phyloP scores from a whole-genome alignment of 2,888 invertebrate genomes.

The Trichopria drosophilae region DNA sequence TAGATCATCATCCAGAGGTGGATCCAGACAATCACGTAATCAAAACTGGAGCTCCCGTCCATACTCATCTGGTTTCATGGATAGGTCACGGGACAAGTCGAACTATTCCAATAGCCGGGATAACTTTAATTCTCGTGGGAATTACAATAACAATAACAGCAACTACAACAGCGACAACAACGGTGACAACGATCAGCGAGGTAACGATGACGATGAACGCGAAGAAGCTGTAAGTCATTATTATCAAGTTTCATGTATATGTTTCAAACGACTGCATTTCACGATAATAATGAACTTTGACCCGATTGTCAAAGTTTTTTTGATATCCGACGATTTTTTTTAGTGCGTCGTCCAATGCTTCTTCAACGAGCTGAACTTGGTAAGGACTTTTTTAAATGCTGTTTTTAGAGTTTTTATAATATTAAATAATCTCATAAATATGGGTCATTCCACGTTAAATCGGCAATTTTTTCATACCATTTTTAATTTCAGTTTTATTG shows the following conservation, averaged over 20 bases:
- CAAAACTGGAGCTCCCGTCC: not conserved
- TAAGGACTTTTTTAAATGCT: slow-evolving; percentile 49
- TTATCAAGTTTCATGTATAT: not conserved
- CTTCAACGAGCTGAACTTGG: slow-evolving; percentile 71
- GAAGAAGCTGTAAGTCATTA: slow-evolving; percentile 35
- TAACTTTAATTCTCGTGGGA: slow-evolving; percentile 3
- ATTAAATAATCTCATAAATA: not conserved
- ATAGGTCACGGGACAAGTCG: not conserved
- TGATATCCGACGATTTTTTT: slow-evolving; percentile 23
- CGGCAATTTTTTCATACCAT: slow-evolving; percentile 9
- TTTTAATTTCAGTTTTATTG: no score
- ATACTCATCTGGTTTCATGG: not conserved
- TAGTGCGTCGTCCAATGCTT: slow-evolving; percentile 71
- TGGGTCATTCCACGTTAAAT: slow-evolving; percentile 3
- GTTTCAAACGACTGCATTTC: not conserved
- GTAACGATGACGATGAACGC: slow-evolving; percentile 10
- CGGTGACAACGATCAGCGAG: slow-evolving; percentile 20
- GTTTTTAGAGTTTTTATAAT: not conserved
- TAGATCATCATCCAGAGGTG: not conserved
- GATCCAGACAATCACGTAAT: not conserved
- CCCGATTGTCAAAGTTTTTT: not conserved
- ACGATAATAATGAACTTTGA: not conserved
- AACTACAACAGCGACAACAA: slow-evolving; percentile 9
- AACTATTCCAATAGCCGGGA: not conserved
- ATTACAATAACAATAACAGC: slow-evolving; percentile 23